Base-by-base conservation (phyloP, 2,113 vertebrate genomes). In the Rattus rattus region DNA sequence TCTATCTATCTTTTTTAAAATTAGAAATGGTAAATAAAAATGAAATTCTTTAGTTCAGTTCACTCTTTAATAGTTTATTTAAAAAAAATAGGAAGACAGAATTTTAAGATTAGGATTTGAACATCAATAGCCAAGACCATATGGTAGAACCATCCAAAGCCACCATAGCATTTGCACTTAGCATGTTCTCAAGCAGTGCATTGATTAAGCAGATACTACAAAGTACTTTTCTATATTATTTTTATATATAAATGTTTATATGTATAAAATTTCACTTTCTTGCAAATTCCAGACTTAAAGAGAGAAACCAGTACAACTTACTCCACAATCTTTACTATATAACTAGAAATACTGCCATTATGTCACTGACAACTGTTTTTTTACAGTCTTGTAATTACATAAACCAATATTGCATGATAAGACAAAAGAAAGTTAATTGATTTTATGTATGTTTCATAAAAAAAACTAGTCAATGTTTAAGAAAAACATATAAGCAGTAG, bases 31-130 rank as follows among this genome's bases (percentile, higher is more conserved):
- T 49, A 89, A 87, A 86, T 87, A 79, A 97, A 43, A 83, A 75
- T 83, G 33, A 86, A 13, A 36, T 24, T 14, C 43, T 92, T 47
- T 85, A 39, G 59, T 96, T 65, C 52, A 94, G 90, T 92, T 59
- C 43, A 85, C 47, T 89, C 43, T 95, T 96, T 88, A 94, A 92
- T 94, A 33, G 30, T 94, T 88, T 89, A 89, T 85, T 94, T 75
- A 11, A 81, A 94, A 92, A 95, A 39, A 47, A 22, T 6, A 77
- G 2, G 2, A 94, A 5, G 36, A 97, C 30, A 96, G 30, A 28
- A 67, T 81, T 85, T 43, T 65, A 92, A 33, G 17, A 39, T 17
- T 2, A 80, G 49, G 3, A 70, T 17, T 81, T 61, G 72, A 92
- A 72, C 52, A 80, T 93, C n/a, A 84, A 72, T 20, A 93, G 14